These are phyloP conservation scores for Arion vulgaris DNA, from an alignment of 1,140 invertebrate species.

Conservation along the genomic window DNA sequence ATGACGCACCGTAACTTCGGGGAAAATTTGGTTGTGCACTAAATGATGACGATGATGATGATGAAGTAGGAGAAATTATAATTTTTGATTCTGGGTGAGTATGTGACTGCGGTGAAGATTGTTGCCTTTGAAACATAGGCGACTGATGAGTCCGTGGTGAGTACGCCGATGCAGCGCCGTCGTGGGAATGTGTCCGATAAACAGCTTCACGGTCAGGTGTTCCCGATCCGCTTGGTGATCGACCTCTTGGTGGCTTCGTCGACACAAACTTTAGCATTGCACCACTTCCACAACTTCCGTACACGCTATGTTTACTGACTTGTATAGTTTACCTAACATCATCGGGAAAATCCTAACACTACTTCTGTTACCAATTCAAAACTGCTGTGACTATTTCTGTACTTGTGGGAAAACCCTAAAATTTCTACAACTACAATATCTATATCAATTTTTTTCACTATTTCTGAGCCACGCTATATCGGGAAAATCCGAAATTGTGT, in stretches of 20 bases:
- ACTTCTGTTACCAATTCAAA: too few relatives aligned
- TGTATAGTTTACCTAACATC: background rate
- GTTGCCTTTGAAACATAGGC: background rate
- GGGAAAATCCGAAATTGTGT: too few relatives aligned
- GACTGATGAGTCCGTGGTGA: background rate
- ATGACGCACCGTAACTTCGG: background rate
- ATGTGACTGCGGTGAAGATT: background rate
- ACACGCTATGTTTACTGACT: background rate
- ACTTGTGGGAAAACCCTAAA: too few relatives aligned
- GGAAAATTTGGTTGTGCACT: background rate
- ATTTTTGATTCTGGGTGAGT: background rate
- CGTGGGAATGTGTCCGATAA: background rate
- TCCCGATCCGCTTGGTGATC: conserved; percentile 28
- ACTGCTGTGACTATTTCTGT: too few relatives aligned
- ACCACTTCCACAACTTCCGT: background rate
- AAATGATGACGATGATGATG: background rate
- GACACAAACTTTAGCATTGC: conserved; percentile 44
- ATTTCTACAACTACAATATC: too few relatives aligned
- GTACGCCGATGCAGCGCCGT: background rate
- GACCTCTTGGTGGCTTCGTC: conserved; percentile 38
- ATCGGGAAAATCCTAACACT: background rate
- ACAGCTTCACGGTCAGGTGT: conserved; percentile 12
- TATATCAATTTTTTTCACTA: too few relatives aligned
- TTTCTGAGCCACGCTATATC: too few relatives aligned
- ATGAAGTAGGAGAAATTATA: background rate